These are phyloP conservation scores for Colinus virginianus DNA, from an alignment of 2,113 vertebrate genomes.

Conservation along the genomic window DNA sequence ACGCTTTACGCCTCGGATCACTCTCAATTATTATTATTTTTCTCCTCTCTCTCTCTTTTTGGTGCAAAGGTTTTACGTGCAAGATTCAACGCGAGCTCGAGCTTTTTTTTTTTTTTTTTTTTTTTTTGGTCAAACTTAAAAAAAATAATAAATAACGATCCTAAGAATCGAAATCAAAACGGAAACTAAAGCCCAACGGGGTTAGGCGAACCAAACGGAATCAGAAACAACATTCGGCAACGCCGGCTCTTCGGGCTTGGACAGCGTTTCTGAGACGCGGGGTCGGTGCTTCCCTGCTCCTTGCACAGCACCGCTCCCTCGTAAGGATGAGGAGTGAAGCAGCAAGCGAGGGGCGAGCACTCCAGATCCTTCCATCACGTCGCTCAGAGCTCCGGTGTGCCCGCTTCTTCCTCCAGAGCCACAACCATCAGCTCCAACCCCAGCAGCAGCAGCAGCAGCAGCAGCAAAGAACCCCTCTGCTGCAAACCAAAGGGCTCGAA, in stretches of 20 bases:
- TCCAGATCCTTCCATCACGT: constrained; percentile 76
- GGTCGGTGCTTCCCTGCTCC: constrained; percentile 78
- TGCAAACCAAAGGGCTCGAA: constrained; percentile 84
- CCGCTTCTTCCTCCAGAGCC: constrained; percentile 81
- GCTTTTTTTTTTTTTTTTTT: constrained; percentile 60
- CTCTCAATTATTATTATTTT: background rate
- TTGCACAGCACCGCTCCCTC: constrained; percentile 79
- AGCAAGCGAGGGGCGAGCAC: constrained; percentile 72
- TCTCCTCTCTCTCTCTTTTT: background rate
- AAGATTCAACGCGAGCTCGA: constrained; percentile 80
- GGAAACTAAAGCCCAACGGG: constrained; percentile 41
- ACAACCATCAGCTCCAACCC: constrained; percentile 64
- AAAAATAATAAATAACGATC: constrained; percentile 42
- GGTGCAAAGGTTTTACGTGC: constrained; percentile 81
- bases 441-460: constrained; percentile 64
- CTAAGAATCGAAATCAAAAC: constrained; percentile 61
- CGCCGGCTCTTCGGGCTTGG: constrained; percentile 82
- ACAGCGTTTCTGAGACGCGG: constrained; percentile 74
- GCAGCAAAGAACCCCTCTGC: constrained; percentile 78
- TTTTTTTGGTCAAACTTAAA: background rate
- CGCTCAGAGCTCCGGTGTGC: constrained; percentile 75
- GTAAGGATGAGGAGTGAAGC: constrained; percentile 79
- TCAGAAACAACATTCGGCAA: constrained; percentile 84
- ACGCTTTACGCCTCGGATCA: constrained; percentile 71
- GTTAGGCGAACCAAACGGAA: constrained; percentile 81